A percentile compares a stretch with the other conserved stretches of the same genome.
Conservation (phyloP, 2,797 vertebrate species). For the Notoglanidium macrostoma region DNA sequence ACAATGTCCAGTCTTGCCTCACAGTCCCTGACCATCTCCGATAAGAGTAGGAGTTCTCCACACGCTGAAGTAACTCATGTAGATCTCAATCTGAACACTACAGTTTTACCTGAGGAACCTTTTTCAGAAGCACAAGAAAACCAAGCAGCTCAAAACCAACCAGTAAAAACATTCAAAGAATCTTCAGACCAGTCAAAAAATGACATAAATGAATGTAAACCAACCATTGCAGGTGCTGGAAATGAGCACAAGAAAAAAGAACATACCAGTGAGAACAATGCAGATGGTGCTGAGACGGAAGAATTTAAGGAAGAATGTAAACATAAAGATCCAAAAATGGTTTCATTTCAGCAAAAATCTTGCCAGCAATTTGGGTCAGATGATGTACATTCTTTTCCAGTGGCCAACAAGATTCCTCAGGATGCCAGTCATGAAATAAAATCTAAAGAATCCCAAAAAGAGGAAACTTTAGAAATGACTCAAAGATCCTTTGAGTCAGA, state of each 20-base stretch:
- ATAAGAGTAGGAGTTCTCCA: constrained; percentile 63
- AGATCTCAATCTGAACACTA: constrained; percentile 72
- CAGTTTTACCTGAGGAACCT: constrained; percentile 64
- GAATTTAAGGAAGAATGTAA: constrained; percentile 34
- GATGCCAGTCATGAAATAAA: constrained; percentile 55
- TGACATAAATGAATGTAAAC: constrained; percentile 38
- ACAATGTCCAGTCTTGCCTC: constrained; percentile 69
- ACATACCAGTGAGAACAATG: constrained; percentile 36
- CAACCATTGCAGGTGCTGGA: constrained; percentile 20
- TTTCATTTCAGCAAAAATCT: constrained; percentile 29
- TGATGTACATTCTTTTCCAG: constrained; percentile 20
- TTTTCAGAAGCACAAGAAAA: constrained; percentile 74
- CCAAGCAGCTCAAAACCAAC: constrained; percentile 54
- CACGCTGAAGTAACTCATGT: constrained; percentile 49
- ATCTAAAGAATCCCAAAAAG: constrained; percentile 69
- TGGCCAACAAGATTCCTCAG: constrained; percentile 55
- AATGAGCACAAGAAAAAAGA: constrained; percentile 35
- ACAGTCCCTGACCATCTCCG: constrained; percentile 78
- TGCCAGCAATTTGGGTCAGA: constrained; percentile 35
- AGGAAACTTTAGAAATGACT: constrained; percentile 58
- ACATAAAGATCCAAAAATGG: constrained; percentile 34
- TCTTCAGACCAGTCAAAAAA: constrained; percentile 56
- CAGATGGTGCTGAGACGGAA: constrained; percentile 53
- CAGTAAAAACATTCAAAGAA: constrained; percentile 27
- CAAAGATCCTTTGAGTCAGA: constrained; percentile 54